Conservation (phyloP, 2,113 vertebrate genomes). For the Etheostoma spectabile region DNA sequence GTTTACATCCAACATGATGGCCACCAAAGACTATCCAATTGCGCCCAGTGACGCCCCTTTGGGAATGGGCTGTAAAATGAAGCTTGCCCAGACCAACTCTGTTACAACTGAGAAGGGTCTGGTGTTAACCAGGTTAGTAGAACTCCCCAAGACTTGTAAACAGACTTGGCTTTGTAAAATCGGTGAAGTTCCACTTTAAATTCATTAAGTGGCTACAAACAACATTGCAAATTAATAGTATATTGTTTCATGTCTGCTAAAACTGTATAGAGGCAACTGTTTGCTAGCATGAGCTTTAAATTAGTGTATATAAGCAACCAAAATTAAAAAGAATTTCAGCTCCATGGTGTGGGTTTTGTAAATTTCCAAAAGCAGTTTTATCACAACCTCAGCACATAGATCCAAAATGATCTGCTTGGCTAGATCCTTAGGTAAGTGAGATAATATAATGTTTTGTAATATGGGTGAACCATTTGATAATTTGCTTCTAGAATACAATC, state of each 20-base stretch:
- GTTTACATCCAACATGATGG: no score
- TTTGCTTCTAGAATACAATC: neutral
- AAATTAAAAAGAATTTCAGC: no score
- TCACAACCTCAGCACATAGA: neutral
- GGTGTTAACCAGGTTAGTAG: neutral
- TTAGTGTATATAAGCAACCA: no score
- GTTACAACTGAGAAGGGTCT: no score
- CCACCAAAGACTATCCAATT: no score
- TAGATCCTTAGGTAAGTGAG: neutral
- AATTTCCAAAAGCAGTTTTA: neutral
- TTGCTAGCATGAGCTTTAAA: neutral
- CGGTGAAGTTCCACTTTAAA: neutral
- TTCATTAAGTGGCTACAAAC: neutral
- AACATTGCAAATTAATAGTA: neutral
- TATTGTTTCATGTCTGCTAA: neutral
- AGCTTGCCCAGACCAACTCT: no score
- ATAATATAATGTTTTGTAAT: neutral
- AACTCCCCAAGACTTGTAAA: neutral
- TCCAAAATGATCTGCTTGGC: neutral
- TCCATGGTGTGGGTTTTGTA: no score
- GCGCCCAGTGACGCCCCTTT: no score
- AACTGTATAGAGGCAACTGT: neutral
- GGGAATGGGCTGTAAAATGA: no score
- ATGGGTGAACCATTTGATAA: neutral
- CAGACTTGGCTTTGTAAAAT: neutral